These are phyloP conservation scores for Hormaphis cornu DNA, from an alignment of 1,140 invertebrate species.

Conservation along the genomic window DNA sequence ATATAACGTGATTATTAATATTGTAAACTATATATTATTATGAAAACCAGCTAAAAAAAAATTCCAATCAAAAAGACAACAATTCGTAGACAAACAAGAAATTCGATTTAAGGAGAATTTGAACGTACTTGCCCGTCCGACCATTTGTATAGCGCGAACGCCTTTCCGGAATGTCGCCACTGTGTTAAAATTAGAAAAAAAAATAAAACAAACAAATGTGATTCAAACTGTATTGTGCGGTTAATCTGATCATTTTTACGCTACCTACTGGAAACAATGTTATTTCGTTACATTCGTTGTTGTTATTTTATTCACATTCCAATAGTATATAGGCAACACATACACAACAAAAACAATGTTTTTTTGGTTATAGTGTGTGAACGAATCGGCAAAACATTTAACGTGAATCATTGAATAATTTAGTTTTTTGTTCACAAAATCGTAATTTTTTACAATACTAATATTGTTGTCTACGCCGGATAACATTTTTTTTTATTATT, in stretches of 20 bases:
- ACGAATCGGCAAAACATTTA: too few species aligned
- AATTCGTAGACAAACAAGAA: conserved; percentile 31
- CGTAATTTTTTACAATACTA: too few species aligned
- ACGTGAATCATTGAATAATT: too few species aligned
- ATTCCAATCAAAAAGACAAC: conserved; percentile 31
- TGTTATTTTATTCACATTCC: background rate
- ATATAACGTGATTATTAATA: background rate
- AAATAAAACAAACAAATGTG: conserved; percentile 36
- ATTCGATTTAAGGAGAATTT: conserved; percentile 32
- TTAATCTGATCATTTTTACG: background rate
- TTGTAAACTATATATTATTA: conserved; percentile 28
- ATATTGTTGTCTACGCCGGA: too few species aligned
- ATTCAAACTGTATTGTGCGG: conserved; percentile 24
- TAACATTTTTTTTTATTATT: too few species aligned
- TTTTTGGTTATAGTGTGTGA: too few species aligned
- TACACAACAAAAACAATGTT: background rate
- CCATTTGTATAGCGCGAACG: conserved; percentile 95
- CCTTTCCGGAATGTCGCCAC: conserved; percentile 99
- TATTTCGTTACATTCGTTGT: too few species aligned
- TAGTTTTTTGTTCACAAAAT: too few species aligned
- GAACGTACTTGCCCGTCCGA: conserved; percentile 92
- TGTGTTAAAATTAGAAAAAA: conserved; percentile 44
- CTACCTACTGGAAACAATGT: conserved; percentile 16
- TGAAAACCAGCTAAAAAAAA: conserved; percentile 26
- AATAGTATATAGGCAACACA: too few species aligned